Conservation (phyloP, 2,888 invertebrate genomes). For the Apocheima hispidaria region DNA sequence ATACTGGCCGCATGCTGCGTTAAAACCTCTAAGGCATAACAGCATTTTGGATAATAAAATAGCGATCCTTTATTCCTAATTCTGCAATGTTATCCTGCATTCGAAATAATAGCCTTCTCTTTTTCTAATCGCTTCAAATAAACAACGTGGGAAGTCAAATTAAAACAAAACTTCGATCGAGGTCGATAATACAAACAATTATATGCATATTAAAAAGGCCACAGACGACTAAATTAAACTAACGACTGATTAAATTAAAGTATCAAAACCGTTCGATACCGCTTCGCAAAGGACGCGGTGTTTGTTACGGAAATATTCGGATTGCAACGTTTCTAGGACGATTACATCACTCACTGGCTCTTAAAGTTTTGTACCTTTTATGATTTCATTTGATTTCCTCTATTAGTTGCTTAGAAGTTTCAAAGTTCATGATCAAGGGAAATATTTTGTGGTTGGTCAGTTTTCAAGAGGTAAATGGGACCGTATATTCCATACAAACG, state of each 20-base stretch:
- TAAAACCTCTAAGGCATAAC: too few relatives aligned
- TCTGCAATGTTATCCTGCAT: too few relatives aligned
- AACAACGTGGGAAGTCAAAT: conserved; percentile 7
- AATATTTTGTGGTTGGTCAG: conserved; percentile 5
- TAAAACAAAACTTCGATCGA: conserved; percentile 17
- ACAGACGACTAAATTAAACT: too few relatives aligned
- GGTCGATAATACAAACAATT: conserved; percentile 8
- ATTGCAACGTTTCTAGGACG: conserved; percentile 9
- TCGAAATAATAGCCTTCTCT: not conserved
- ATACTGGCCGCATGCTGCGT: too few relatives aligned
- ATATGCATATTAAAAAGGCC: conserved; percentile 23
- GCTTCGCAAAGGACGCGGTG: conserved; percentile 17
- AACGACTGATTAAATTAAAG: too few relatives aligned
- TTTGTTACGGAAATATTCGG: conserved; percentile 15
- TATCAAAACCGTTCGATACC: conserved; percentile 3
- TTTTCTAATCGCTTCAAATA: not conserved
- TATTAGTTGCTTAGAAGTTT: not conserved
- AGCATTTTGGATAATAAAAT: too few relatives aligned
- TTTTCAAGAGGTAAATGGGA: too few relatives aligned
- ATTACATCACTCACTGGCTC: conserved; percentile 16
- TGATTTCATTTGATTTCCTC: conserved; percentile 15
- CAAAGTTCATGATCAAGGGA: conserved; percentile 11
- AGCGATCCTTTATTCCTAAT: not conserved
- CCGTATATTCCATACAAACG: too few relatives aligned
- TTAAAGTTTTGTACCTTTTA: conserved; percentile 1